These are phyloP conservation scores for Lepidochrysops patricia DNA, from an alignment of 2,888 invertebrate genomes.

Conservation along the genomic window DNA sequence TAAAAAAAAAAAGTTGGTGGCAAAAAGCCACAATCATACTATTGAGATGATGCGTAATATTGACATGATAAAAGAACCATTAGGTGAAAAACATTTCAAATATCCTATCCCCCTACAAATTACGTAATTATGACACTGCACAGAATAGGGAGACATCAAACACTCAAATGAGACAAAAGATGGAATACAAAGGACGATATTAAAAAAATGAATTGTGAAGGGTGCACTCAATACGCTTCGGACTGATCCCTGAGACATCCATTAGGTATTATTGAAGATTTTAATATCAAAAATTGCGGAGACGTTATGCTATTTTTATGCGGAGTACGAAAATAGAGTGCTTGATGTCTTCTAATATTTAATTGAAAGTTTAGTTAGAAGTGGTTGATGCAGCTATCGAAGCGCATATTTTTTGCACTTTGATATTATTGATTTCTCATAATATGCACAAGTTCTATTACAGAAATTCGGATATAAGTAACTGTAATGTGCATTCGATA, in stretches of 20 bases:
- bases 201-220: conserved; percentile 48
- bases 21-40: not conserved
- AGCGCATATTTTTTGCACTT: too few species aligned
- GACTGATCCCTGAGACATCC: conserved; percentile 59
- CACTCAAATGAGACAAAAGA: conserved; percentile 55
- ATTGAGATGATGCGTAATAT: not conserved
- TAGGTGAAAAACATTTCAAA: conserved; percentile 27
- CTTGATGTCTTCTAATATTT: conserved; percentile 3
- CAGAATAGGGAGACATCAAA: conserved; percentile 50
- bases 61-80: conserved; percentile 20
- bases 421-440: too few species aligned
- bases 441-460: too few species aligned
- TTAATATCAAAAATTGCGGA: conserved; percentile 71
- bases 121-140: conserved; percentile 54
- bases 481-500: too few species aligned
- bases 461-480: too few species aligned
- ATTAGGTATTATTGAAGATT: conserved; percentile 76
- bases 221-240: conserved; percentile 56
- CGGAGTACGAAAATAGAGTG: not conserved
- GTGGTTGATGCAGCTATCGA: not conserved
- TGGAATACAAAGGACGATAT: conserved; percentile 49
- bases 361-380: not conserved
- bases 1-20: not conserved
- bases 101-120: conserved; percentile 35
- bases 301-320: conserved; percentile 29